Conservation (phyloP, 2,113 vertebrate species). For the Ifrita kowaldi region DNA sequence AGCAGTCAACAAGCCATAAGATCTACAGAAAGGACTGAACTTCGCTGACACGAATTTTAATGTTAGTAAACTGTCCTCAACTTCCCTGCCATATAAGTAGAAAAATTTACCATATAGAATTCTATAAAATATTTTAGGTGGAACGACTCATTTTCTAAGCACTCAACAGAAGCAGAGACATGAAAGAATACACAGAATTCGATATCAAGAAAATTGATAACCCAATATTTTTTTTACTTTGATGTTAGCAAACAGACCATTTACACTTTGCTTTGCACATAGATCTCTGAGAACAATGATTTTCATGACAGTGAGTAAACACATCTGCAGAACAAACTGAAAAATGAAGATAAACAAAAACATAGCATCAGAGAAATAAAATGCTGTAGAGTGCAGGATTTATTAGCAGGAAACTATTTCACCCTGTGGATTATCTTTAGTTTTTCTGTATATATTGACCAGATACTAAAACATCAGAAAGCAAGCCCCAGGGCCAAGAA, state of each 20-base stretch:
- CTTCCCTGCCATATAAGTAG: neutral
- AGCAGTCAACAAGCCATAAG: neutral
- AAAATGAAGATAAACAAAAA: neutral
- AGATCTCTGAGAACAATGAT: slow-evolving; percentile 28
- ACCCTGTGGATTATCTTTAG: neutral
- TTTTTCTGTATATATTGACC: slow-evolving; percentile 1
- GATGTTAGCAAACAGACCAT: slow-evolving; percentile 39
- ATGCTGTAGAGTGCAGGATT: neutral
- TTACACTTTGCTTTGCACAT: slow-evolving; percentile 8
- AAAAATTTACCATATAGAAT: neutral
- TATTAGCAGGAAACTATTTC: slow-evolving; percentile 36
- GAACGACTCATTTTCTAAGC: neutral
- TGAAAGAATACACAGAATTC: neutral
- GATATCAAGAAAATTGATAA: slow-evolving; percentile 25
- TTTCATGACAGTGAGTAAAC: slow-evolving; percentile 4
- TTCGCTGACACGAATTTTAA: neutral
- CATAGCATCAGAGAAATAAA: neutral
- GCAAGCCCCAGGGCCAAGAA: neutral
- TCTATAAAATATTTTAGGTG: neutral
- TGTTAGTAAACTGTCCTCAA: neutral
- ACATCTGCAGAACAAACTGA: slow-evolving; percentile 25
- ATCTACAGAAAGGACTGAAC: neutral
- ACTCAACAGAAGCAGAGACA: neutral
- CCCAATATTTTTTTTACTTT: neutral
- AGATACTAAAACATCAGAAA: neutral